Percentiles rank a stretch among this genome's conserved stretches.
These are phyloP conservation scores for Apamea monoglypha DNA, from an alignment of 2,888 invertebrate genomes.

Conservation along the genomic window DNA sequence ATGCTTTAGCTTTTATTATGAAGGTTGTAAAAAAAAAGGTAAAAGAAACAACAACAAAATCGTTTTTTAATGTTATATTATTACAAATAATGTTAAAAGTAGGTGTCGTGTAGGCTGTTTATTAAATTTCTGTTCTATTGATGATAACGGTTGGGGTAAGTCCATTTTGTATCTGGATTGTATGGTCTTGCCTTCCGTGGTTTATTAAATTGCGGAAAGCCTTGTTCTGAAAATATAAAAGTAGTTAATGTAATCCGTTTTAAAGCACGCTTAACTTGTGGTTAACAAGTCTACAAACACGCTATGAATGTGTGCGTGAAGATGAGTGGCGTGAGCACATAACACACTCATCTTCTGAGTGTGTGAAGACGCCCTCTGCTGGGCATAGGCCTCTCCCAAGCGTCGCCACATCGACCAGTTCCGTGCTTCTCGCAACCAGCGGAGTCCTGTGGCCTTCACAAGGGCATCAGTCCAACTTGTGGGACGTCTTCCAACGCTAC, in stretches of 20 bases:
- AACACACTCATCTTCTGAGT: background rate
- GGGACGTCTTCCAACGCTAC: background rate
- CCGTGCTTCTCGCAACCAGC: too few relatives aligned
- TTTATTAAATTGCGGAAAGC: too few relatives aligned
- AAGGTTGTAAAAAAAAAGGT: too few relatives aligned
- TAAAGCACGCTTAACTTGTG: background rate
- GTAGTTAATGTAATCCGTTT: background rate
- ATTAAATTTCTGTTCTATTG: background rate
- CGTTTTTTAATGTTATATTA: too few relatives aligned
- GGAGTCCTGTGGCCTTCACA: too few relatives aligned
- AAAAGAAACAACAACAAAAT: too few relatives aligned
- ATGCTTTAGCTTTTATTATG: too few relatives aligned
- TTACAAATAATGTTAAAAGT: too few relatives aligned
- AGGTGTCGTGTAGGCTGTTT: background rate
- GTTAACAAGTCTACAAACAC: background rate
- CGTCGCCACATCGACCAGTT: too few relatives aligned
- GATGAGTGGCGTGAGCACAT: background rate
- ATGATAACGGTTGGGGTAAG: background rate
- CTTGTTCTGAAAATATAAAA: conserved; percentile 4
- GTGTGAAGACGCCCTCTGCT: too few relatives aligned
- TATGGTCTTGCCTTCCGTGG: conserved; percentile 14
- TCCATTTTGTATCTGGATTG: background rate
- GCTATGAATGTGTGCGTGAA: background rate
- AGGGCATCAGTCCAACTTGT: background rate
- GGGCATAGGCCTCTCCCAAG: too few relatives aligned